Base-by-base conservation (phyloP, 2,797 vertebrate species). In the Etheostoma nigrum region DNA sequence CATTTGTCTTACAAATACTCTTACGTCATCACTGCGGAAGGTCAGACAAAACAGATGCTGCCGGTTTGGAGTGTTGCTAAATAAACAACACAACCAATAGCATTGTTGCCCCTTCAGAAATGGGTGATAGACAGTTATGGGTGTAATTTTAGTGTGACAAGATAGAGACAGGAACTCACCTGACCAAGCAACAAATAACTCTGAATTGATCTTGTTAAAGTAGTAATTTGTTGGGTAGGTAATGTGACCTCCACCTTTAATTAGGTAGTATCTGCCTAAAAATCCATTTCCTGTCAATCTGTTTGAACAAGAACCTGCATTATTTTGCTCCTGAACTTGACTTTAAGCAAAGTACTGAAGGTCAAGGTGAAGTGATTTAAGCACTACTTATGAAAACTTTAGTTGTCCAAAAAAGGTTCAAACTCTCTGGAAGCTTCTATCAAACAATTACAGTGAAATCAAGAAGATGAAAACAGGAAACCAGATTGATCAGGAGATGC, bases 91-190 rank as follows among this genome's bases (percentile, higher is more conserved):
- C 74, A 73, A 89, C 88, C 87, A 84, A 58, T 5, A 90, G 86
- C 85, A 92, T 90, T 85, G 86, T 90, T 91, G 91, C 92, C 90
- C 91, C 91, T 93, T 93, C 89, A 89, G 89, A 87, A 91, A 89
- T 49, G 65, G 90, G 90, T 92, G 90, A 92, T 87, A 76, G 87
- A 90, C 87, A 83, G 82, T 84, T 86, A 87, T 78, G 86, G 89
- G 89, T 88, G 82, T 89, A 63, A 74, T 80, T 90, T 89, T 78
- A 85, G 78, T 74, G 44, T n/a, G 63, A 72, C 59, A 78, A 73
- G 85, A 88, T 86, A 87, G 87, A 89, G 87, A 86, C 68, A 79
- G 75, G 72, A 73, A 86, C 85, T 89, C 80, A 90, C 85, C 86
- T 88, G 78, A 82, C 82, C 81, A 84, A 84, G 72, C 82, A 88